These are phyloP conservation scores for Caenorhabditis inopinata DNA, from an alignment of 1,140 invertebrate species.

Conservation along the genomic window DNA sequence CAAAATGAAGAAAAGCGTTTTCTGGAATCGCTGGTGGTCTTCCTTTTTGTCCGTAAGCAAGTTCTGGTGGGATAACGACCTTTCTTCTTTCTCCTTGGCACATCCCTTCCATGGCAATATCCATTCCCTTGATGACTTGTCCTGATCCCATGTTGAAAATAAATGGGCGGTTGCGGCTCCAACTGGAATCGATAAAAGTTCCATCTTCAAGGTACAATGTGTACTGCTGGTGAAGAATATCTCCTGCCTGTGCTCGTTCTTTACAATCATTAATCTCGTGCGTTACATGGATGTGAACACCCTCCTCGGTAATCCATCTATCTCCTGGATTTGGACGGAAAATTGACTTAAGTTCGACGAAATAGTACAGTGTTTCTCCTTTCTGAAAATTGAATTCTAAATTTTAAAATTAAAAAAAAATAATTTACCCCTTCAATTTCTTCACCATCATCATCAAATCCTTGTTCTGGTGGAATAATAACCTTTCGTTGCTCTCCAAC, in stretches of 20 bases:
- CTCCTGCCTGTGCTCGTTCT: constrained; percentile 45
- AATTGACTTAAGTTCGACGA: constrained; percentile 62
- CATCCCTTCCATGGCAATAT: constrained; percentile 67
- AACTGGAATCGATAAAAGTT: constrained; percentile 69
- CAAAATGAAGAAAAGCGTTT: constrained; percentile 61
- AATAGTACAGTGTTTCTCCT: constrained; percentile 53
- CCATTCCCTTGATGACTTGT: constrained; percentile 67
- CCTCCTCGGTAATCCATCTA: constrained; percentile 63
- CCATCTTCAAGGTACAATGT: constrained; percentile 68
- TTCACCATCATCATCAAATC: constrained; percentile 29
- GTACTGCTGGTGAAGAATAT: constrained; percentile 63
- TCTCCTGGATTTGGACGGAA: constrained; percentile 64
- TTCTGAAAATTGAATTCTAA: constrained; percentile 26
- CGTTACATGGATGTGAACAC: constrained; percentile 55
- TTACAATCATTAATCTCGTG: constrained; percentile 54
- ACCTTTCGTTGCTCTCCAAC: constrained; percentile 60
- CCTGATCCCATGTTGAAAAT: constrained; percentile 69
- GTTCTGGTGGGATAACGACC: constrained; percentile 69
- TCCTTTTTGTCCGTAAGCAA: constrained; percentile 69
- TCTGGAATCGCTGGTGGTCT: constrained; percentile 69
- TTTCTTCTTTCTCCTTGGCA: constrained; percentile 70
- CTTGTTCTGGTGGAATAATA: constrained; percentile 44
- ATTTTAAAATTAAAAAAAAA: background rate
- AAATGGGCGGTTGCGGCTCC: constrained; percentile 68
- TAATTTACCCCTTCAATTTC: background rate